phyloP scores from a whole-genome alignment of 2,797 vertebrate species.

The Xenopus petersii region DNA sequence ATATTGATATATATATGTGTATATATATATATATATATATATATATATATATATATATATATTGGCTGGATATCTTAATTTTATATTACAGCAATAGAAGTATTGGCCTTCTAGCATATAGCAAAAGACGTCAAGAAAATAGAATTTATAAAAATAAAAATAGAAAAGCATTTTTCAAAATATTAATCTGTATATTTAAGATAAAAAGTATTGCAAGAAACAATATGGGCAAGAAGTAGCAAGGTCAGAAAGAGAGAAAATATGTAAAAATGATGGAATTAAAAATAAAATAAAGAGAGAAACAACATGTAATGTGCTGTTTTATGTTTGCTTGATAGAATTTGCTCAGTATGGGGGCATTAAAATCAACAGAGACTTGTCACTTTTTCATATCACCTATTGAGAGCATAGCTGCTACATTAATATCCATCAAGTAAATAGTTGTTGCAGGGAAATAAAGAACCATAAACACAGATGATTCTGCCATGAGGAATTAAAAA shows the following conservation, averaged over 20 bases:
- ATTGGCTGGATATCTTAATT: too few species aligned
- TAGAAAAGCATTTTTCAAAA: neutral
- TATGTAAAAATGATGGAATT: slow-evolving; percentile 5
- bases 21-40: too few species aligned
- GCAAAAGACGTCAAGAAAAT: neutral
- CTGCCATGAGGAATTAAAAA: slow-evolving; percentile 58
- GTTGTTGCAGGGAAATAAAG: slow-evolving; percentile 55
- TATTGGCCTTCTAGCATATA: too few species aligned
- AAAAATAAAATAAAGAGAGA: slow-evolving; percentile 23
- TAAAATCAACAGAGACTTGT: slow-evolving; percentile 30
- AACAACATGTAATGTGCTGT: slow-evolving; percentile 20
- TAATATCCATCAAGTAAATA: slow-evolving; percentile 50
- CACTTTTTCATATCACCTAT: slow-evolving; percentile 24
- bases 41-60: too few species aligned
- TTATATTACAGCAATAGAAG: too few species aligned
- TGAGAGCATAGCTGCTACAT: slow-evolving; percentile 32
- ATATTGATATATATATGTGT: too few species aligned
- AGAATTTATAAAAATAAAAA: neutral
- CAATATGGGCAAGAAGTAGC: neutral
- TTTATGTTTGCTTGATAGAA: slow-evolving; percentile 34
- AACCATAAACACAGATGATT: slow-evolving; percentile 63
- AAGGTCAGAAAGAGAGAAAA: slow-evolving; percentile 30
- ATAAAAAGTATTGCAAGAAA: neutral
- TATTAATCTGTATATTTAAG: neutral
- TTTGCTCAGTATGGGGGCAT: slow-evolving; percentile 34